phyloP scores from a whole-genome alignment of 1,140 invertebrate genomes.

The Spodoptera litura region DNA sequence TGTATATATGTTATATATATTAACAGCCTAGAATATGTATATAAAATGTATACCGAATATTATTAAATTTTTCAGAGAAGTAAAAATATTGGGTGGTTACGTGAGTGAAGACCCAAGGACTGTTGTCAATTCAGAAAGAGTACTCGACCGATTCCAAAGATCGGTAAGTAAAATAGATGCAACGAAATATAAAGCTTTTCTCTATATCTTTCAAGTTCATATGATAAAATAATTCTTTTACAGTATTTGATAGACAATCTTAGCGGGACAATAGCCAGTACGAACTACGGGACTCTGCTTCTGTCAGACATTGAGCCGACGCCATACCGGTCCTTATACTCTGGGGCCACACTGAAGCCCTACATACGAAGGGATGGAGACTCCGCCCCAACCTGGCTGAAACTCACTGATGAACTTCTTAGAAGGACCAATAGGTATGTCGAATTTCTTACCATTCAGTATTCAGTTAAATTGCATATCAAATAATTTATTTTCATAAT shows the following conservation, averaged over 20 bases:
- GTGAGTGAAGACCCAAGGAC: constrained; percentile 63
- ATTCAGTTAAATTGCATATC: too few relatives aligned
- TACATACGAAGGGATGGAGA: constrained; percentile 91
- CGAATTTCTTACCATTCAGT: too few relatives aligned
- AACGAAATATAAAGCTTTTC: background rate
- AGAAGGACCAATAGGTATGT: constrained; percentile 87
- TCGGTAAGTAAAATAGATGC: constrained; percentile 62
- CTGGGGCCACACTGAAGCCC: constrained; percentile 90
- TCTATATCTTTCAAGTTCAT: background rate
- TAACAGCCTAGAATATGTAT: too few relatives aligned
- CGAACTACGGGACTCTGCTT: constrained; percentile 76
- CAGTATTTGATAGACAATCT: constrained; percentile 78
- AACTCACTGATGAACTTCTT: constrained; percentile 90
- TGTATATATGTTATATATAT: too few relatives aligned
- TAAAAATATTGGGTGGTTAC: constrained; percentile 71
- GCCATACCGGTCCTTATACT: constrained; percentile 88
- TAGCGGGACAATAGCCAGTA: constrained; percentile 69
- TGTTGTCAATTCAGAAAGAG: constrained; percentile 63
- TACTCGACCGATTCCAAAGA: constrained; percentile 78
- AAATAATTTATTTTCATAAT: too few relatives aligned
- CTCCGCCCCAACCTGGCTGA: constrained; percentile 89
- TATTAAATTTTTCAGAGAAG: constrained; percentile 58
- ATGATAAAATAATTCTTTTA: constrained; percentile 17
- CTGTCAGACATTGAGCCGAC: constrained; percentile 85
- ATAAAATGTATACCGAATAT: constrained; percentile 44